phyloP scores from a whole-genome alignment of 2,797 vertebrate species.

The Melopsittacus undulatus region DNA sequence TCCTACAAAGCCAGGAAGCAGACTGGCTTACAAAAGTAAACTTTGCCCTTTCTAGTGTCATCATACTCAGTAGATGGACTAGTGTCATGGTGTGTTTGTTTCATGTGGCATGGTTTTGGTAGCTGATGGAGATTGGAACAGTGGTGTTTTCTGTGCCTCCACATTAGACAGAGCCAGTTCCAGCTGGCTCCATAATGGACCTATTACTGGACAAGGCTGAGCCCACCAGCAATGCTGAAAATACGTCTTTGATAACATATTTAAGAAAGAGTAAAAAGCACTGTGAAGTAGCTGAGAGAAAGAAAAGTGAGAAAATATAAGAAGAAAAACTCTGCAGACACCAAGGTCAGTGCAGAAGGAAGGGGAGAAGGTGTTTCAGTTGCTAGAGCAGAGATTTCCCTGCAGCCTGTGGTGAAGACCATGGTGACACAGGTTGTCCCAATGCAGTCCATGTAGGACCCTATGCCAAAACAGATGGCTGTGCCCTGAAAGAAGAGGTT shows the following conservation, averaged over 20 bases:
- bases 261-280: not conserved
- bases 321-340: not conserved
- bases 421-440: not conserved
- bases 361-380: not conserved
- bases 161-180: not conserved
- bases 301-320: not conserved
- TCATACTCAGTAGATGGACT: not conserved
- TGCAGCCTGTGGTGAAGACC: not conserved
- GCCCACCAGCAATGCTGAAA: accelerated
- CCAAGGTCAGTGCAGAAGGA: not conserved
- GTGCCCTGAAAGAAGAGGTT: not conserved
- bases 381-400: not conserved
- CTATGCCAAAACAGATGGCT: not conserved
- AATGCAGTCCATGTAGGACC: not conserved
- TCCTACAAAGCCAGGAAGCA: not conserved
- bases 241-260: not conserved
- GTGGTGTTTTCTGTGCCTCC: not conserved
- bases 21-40: not conserved
- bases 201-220: not conserved
- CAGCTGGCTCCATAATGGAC: not conserved
- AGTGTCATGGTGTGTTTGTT: not conserved
- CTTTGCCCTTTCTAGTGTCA: not conserved
- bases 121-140: not conserved
- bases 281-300: not conserved
- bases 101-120: not conserved